Base-by-base conservation (phyloP, 1,140 invertebrate species). In the Tetragonula clypearis region DNA sequence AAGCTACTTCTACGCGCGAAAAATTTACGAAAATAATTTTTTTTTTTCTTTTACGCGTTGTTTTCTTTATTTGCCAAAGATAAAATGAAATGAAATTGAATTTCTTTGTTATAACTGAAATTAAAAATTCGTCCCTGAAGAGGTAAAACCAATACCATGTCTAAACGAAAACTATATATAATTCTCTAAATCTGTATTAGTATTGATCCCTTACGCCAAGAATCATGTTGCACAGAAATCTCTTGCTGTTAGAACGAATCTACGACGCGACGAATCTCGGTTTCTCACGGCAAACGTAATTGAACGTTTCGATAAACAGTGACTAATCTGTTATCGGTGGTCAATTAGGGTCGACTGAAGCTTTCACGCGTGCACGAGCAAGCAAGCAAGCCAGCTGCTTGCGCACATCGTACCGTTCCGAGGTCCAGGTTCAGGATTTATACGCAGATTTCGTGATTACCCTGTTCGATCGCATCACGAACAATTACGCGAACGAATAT, bases 401-500 rank as follows among this genome's bases (percentile, higher is more conserved):
- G 2, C 35, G 11, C 41, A 66, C n/a, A 49, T 53, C n/a, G 35
- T 35, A 26, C 41, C 41, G 41, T 35, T 49, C n/a, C 19, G 17
- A 19, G 17, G 19, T 21, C 2, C 23, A 65, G 41, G n/a, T 23
- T 4, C 60, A 21, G 21, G 23, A 15, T 49, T 30, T 53, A 30
- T 26, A 74, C 53, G 30, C 12, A 21, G 21, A 17, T 26, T 17
- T 17, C 12, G 6, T 15, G 81, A 83, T 58, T 69, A n/a, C 14
- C 2, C 53, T 49, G 35, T n/a, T 17, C 74, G 65, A 78, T 83
- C n/a, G 35, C 55, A 78, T 83, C 81, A 11, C 49, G 65, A 83
- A 83, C 65, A 83, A 83, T 83, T 83, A 78, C 53, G 55, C 62
- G 1, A n/a, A 55, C 65, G 78, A 83, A 78, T 74, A 26, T 56